These are phyloP conservation scores for Pipistrellus kuhlii DNA, from an alignment of 2,797 vertebrate genomes.

Conservation along the genomic window DNA sequence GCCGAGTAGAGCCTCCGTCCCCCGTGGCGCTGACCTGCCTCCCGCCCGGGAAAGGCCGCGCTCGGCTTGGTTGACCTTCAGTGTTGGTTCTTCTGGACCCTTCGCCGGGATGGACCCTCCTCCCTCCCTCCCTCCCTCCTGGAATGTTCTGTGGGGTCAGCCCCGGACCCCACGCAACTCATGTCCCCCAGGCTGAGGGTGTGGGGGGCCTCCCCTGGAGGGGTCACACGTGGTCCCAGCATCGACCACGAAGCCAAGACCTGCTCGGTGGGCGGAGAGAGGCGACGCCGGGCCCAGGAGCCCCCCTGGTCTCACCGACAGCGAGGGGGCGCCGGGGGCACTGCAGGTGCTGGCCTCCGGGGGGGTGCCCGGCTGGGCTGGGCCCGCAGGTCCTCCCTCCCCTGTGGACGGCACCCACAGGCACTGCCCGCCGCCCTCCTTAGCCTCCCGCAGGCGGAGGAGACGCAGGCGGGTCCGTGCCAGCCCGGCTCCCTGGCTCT, in stretches of 20 bases:
- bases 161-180: not conserved
- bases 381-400: not conserved
- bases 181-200: too few relatives aligned
- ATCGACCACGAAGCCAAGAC: not conserved
- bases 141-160: not conserved
- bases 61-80: not conserved
- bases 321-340: fast-evolving
- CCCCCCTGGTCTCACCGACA: not conserved
- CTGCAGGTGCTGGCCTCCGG: not conserved
- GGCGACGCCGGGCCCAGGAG: fast-evolving
- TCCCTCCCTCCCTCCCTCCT: fast-evolving
- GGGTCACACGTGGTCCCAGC: not conserved
- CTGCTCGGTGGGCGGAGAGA: not conserved
- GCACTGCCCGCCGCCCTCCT: too few relatives aligned
- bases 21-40: not conserved
- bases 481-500: not conserved
- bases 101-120: too few relatives aligned
- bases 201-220: too few relatives aligned
- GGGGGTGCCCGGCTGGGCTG: not conserved
- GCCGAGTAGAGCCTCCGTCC: not conserved
- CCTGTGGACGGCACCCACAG: not conserved
- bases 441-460: not conserved
- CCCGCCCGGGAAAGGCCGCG: not conserved
- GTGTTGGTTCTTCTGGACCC: not conserved
- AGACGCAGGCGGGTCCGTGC: not conserved